These are phyloP conservation scores for Lasioglossum oenotherae DNA, from an alignment of 2,888 invertebrate genomes.

Conservation along the genomic window DNA sequence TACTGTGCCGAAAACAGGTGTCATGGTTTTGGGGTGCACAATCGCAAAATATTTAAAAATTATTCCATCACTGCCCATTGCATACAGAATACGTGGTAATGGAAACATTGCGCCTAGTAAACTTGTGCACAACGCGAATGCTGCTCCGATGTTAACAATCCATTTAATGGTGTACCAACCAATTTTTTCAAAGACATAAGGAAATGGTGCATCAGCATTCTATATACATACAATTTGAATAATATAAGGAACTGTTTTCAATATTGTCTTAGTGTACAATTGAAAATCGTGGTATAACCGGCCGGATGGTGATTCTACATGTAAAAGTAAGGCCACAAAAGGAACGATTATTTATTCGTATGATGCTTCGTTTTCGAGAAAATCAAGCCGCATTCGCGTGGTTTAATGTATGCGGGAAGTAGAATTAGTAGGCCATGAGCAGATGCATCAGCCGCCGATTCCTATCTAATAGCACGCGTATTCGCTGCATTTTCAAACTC, in stretches of 20 bases:
- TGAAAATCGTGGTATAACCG: not conserved
- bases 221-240: constrained; percentile 80
- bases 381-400: no score
- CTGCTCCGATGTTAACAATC: constrained; percentile 96
- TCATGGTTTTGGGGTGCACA: constrained; percentile 90
- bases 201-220: constrained; percentile 94
- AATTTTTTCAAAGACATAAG: constrained; percentile 91
- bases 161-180: constrained; percentile 93
- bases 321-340: no score
- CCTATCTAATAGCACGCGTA: no score
- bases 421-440: not conserved
- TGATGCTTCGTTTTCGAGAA: no score
- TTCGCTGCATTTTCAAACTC: not conserved
- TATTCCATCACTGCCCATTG: constrained; percentile 95
- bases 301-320: not conserved
- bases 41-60: constrained; percentile 90
- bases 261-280: not conserved
- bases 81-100: constrained; percentile 93
- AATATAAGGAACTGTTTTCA: not conserved
- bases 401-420: no score
- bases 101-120: constrained; percentile 95
- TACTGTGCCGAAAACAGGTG: constrained; percentile 91
- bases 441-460: no score
- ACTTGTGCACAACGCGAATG: constrained; percentile 96
- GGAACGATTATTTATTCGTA: not conserved